Evolutionary conservation across 2,888 invertebrate genomes (phyloP), one percentile per base, ranked within the genome.

Genomic region (Drosophila rellima): DNA sequence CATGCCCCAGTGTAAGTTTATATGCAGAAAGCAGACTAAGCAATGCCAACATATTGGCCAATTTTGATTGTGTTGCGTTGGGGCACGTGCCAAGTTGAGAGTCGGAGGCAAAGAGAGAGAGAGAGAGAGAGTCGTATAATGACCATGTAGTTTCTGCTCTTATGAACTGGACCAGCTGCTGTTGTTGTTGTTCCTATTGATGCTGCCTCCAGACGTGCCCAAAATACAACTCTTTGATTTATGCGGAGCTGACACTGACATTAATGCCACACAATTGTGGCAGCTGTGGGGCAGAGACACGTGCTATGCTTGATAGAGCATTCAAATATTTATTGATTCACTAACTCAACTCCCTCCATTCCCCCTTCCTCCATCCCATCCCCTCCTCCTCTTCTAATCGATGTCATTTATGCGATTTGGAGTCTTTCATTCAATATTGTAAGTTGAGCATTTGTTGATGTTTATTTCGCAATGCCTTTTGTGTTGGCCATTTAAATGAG

Each of bases 71-170:
- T 45, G 2, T 60, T 20, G 47, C 50, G 40, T 26, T 77, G 59
- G 45, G 70, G 88, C 82, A 84, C 88, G 82, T 70, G 82, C 82
- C 88, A 71, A 51, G 11, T 18, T 20, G 20, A 17, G 18, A 20
- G 31, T 35, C 20, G n/a, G n/a, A n/a, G n/a, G n/a, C n/a, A n/a
- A n/a, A 3, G 11, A 39, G 33, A 17, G 10, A 35, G 20, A 11
- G n/a, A 3, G 48, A 29, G n/a, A 26, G 8, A n/a, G 44, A 3
- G 18, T n/a, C n/a, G n/a, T n/a, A 50, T 54, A 59, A 62, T 62
- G 44, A 56, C 31, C 39, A 39, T 50, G 54, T 62, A 37, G n/a
- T 35, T 1, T 8, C 33, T 23, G 20, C 47, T 29, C 47, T 47
- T 40, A 31, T 61, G 4, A n/a, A 15, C 35, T 37, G 47, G 52